A percentile compares a stretch with the other conserved stretches of the same genome.
Conservation (phyloP, 2,888 invertebrate genomes). For the Prosapia bicincta region DNA sequence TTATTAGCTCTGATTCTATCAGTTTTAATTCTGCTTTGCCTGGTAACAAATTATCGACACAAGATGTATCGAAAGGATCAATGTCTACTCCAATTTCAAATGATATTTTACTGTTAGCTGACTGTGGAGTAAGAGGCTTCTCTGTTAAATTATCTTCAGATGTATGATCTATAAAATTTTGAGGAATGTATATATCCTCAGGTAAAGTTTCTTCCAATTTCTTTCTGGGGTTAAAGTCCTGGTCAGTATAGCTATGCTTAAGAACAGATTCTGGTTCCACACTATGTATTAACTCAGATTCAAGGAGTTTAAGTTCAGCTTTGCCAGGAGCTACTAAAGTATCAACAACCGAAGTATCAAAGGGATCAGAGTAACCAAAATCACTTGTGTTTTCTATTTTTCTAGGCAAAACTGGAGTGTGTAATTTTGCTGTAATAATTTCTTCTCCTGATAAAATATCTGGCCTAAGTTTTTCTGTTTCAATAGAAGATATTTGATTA, state of each 20-base stretch:
- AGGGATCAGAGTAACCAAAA: conserved; percentile 61
- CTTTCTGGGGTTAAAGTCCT: conserved; percentile 39
- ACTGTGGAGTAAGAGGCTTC: conserved; percentile 47
- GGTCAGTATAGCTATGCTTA: conserved; percentile 38
- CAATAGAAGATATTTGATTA: conserved; percentile 3
- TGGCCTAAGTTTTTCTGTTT: conserved; percentile 38
- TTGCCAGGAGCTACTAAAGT: conserved; percentile 63
- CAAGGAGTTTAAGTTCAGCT: conserved; percentile 72
- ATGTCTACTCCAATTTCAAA: conserved; percentile 49
- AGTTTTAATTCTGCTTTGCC: conserved; percentile 74
- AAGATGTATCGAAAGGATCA: conserved; percentile 84
- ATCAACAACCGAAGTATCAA: conserved; percentile 75
- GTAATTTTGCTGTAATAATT: conserved; percentile 34
- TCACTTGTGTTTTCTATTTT: conserved; percentile 47
- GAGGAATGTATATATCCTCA: not conserved
- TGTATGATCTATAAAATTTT: conserved; percentile 31
- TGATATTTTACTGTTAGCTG: conserved; percentile 37
- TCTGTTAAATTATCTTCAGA: conserved; percentile 43
- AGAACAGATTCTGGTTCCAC: conserved; percentile 45
- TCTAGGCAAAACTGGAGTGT: conserved; percentile 39
- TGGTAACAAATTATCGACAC: conserved; percentile 67
- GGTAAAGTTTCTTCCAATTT: conserved; percentile 24
- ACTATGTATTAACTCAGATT: conserved; percentile 66
- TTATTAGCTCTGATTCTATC: conserved; percentile 69
- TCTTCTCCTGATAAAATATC: conserved; percentile 45